Conservation (phyloP, 2,888 invertebrate species). For the Sarcophaga caerulescens region DNA sequence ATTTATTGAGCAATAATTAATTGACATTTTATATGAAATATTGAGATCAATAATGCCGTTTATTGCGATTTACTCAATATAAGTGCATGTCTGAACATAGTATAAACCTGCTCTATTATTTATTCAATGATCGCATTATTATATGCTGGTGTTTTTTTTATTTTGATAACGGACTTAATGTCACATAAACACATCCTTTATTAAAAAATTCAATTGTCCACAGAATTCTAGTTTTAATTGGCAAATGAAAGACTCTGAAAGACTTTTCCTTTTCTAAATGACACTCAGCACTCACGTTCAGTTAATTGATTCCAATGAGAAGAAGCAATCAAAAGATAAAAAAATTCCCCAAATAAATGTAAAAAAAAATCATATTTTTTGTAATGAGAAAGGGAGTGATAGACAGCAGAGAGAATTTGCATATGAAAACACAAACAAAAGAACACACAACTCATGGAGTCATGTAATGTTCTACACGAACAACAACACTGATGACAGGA, state of each 20-base stretch:
- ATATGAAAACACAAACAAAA: constrained; percentile 33
- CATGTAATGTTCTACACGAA: too few relatives aligned
- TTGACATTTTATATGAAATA: too few relatives aligned
- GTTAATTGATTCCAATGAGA: constrained; percentile 36
- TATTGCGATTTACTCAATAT: too few relatives aligned
- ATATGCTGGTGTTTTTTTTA: too few relatives aligned
- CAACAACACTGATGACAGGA: too few relatives aligned
- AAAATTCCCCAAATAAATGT: not conserved
- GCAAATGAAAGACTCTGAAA: not conserved
- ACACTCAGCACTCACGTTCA: constrained; percentile 19
- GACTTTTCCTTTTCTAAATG: constrained; percentile 10
- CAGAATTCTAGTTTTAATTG: not conserved
- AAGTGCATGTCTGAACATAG: too few relatives aligned
- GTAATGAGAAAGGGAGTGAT: too few relatives aligned
- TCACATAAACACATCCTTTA: not conserved
- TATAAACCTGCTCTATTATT: too few relatives aligned
- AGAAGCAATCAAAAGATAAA: not conserved
- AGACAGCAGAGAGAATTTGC: constrained; percentile 34
- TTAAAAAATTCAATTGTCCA: not conserved
- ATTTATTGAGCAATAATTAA: too few relatives aligned
- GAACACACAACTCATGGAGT: not conserved
- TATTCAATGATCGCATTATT: too few relatives aligned
- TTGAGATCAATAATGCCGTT: too few relatives aligned
- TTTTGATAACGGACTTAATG: too few relatives aligned
- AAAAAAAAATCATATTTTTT: not conserved